Conservation (phyloP, 2,113 vertebrate species). For the Brachirus orientalis region DNA sequence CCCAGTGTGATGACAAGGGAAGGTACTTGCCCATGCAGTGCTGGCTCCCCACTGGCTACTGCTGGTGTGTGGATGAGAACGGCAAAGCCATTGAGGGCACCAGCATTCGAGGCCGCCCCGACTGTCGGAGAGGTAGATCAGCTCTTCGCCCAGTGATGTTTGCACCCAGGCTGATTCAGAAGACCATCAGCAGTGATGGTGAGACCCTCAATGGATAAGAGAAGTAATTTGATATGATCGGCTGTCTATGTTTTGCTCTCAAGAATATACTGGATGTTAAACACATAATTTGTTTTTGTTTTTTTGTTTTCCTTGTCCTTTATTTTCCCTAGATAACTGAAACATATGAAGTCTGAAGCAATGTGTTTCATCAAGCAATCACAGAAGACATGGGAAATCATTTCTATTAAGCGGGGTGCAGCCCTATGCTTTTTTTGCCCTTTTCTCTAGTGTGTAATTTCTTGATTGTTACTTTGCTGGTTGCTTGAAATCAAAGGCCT, state of each 20-base stretch:
- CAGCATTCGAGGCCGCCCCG: conserved; percentile 56
- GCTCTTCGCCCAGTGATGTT: conserved; percentile 5
- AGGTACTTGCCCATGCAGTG: conserved; percentile 90
- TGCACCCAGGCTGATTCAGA: conserved; percentile 41
- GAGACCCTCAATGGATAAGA: too few species aligned
- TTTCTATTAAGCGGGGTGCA: not conserved
- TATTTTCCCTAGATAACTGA: conserved; percentile 40
- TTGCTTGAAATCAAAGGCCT: conserved; percentile 29
- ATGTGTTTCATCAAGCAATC: not conserved
- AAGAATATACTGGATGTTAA: not conserved
- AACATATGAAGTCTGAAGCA: not conserved
- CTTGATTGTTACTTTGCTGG: conserved; percentile 16
- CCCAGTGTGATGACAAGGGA: conserved; percentile 88
- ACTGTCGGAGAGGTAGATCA: conserved; percentile 78
- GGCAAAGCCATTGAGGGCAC: conserved; percentile 84
- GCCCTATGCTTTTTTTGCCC: not conserved
- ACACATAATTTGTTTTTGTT: conserved; percentile 20
- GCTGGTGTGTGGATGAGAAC: conserved; percentile 91
- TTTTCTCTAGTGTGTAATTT: not conserved
- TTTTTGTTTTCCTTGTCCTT: conserved; percentile 21
- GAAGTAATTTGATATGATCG: too few species aligned
- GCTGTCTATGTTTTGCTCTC: not conserved
- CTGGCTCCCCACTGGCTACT: conserved; percentile 81
- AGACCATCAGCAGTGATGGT: conserved; percentile 27
- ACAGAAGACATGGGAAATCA: not conserved